A percentile compares a stretch with the other conserved stretches of the same genome.
These are phyloP conservation scores for Schlechtendalia chinensis DNA, from an alignment of 1,140 invertebrate species.

Conservation along the genomic window DNA sequence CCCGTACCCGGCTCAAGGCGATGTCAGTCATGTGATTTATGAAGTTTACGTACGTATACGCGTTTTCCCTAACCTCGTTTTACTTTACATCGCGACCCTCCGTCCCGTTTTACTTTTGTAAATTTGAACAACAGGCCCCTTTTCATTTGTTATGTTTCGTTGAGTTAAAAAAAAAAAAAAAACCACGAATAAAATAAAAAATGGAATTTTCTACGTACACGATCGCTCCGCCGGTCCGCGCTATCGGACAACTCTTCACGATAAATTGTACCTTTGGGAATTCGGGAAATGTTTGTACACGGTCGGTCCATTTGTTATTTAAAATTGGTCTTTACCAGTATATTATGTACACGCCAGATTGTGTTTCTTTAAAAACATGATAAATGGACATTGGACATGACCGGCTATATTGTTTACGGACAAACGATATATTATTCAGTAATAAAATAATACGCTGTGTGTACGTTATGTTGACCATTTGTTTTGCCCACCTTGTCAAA, in stretches of 20 bases:
- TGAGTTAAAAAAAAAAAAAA: neutral
- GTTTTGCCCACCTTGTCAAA: neutral
- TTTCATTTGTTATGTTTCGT: constrained; percentile 8
- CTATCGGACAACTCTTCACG: neutral
- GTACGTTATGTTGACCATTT: neutral
- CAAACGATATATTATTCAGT: neutral
- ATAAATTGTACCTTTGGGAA: constrained; percentile 33
- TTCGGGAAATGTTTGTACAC: constrained; percentile 23
- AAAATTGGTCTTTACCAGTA: constrained; percentile 16
- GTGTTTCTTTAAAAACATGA: constrained; percentile 7
- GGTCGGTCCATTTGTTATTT: constrained; percentile 24
- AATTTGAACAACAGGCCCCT: constrained; percentile 33
- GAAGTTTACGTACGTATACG: constrained; percentile 10
- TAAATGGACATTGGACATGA: neutral
- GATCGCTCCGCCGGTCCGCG: too few species aligned
- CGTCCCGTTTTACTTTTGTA: constrained; percentile 9
- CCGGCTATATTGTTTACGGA: too few species aligned
- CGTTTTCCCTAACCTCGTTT: constrained; percentile 27
- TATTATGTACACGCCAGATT: neutral
- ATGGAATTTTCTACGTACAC: neutral
- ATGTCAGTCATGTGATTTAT: constrained; percentile 43
- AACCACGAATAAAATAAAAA: constrained; percentile 15
- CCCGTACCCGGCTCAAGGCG: constrained; percentile 18
- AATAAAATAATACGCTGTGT: neutral
- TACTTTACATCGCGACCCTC: constrained; percentile 28